Evolutionary conservation across 1,140 invertebrate species (phyloP).

Genomic region (Lucilia sericata): DNA sequence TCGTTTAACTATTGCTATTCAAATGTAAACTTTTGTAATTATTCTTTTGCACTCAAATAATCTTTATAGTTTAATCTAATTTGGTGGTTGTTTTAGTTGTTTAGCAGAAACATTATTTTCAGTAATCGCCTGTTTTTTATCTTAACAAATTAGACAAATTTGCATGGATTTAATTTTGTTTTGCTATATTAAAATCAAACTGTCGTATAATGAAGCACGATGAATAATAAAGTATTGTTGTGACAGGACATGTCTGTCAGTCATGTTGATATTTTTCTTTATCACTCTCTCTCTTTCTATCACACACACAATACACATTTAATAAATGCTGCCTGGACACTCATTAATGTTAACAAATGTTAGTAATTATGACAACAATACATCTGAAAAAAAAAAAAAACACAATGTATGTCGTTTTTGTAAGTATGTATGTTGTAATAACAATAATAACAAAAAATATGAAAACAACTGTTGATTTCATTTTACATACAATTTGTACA

Average conservation of each 20-base stretch:
- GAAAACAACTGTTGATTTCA: conserved; percentile 17
- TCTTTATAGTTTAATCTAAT: conserved; percentile 1
- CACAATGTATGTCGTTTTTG: background rate
- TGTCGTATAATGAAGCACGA: background rate
- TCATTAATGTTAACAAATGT: conserved; percentile 42
- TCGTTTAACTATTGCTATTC: too few relatives aligned
- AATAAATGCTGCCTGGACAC: conserved; percentile 33
- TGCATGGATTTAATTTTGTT: background rate
- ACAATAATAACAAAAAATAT: conserved; percentile 1
- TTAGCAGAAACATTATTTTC: background rate
- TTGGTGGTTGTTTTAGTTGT: background rate
- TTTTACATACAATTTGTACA: conserved; percentile 12
- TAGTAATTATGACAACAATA: conserved; percentile 33
- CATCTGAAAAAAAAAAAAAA: background rate
- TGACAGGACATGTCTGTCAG: conserved; percentile 25
- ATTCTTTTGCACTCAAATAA: too few relatives aligned
- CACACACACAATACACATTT: background rate
- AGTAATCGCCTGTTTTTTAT: background rate
- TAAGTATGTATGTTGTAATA: background rate
- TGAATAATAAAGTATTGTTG: background rate
- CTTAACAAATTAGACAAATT: conserved; percentile 9
- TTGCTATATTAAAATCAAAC: background rate
- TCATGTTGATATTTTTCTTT: background rate
- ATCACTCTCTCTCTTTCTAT: too few relatives aligned
- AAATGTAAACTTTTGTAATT: too few relatives aligned